Percentiles rank a stretch among this genome's conserved stretches.
Conservation (phyloP, 2,113 vertebrate species). For the Lepisosteus oculatus region DNA sequence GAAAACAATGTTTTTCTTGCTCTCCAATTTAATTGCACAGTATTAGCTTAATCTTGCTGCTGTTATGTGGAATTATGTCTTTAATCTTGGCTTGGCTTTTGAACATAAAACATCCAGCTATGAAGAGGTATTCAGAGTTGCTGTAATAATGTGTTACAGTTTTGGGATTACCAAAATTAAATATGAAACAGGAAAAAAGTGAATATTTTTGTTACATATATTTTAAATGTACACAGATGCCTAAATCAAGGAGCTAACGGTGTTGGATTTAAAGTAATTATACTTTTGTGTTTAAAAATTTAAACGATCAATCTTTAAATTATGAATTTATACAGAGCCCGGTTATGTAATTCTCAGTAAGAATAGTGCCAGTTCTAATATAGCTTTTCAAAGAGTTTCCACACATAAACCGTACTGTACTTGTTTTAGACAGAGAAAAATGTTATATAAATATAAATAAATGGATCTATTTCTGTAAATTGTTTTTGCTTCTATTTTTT, state of each 20-base stretch:
- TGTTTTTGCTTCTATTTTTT: conserved; percentile 28
- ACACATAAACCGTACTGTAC: conserved; percentile 66
- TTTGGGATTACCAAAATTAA: conserved; percentile 69
- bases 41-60: conserved; percentile 65
- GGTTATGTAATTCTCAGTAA: conserved; percentile 66
- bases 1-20: conserved; percentile 53
- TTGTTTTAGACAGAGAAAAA: conserved; percentile 67
- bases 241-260: conserved; percentile 35
- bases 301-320: conserved; percentile 44
- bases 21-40: conserved; percentile 62
- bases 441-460: conserved; percentile 65
- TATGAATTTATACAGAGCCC: conserved; percentile 46
- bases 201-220: conserved; percentile 50
- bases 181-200: conserved; percentile 35
- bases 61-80: conserved; percentile 54
- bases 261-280: conserved; percentile 47
- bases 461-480: conserved; percentile 66
- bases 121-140: conserved; percentile 51
- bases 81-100: conserved; percentile 49
- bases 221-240: conserved; percentile 53
- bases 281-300: conserved; percentile 52
- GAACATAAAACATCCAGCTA: conserved; percentile 38
- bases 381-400: conserved; percentile 60
- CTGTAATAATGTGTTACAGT: conserved; percentile 32
- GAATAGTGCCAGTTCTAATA: conserved; percentile 75